Evolutionary conservation across 2,888 invertebrate species (phyloP).

Genomic region (Diachrysia chrysitis): DNA sequence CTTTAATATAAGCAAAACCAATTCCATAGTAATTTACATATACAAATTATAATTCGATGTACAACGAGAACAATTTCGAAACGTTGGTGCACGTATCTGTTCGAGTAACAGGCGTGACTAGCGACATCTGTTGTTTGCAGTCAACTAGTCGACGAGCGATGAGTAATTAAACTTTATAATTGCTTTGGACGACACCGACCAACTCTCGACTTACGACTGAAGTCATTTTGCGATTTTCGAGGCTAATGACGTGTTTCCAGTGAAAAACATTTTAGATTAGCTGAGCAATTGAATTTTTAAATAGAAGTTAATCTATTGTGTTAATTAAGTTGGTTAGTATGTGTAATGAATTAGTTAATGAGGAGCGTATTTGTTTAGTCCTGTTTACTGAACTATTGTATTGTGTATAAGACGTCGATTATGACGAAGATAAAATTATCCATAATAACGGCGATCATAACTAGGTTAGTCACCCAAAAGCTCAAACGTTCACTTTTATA

Average conservation of each 20-base stretch:
- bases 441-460: background rate
- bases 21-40: background rate
- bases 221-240: slow-evolving; percentile 52
- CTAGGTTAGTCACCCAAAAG: background rate
- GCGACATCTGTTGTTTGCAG: slow-evolving; percentile 58
- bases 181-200: slow-evolving; percentile 66
- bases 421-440: background rate
- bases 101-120: slow-evolving; percentile 31
- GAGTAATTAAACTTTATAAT: slow-evolving; percentile 78
- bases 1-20: background rate
- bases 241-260: slow-evolving; percentile 36
- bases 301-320: background rate
- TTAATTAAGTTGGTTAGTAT: background rate
- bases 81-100: slow-evolving; percentile 18
- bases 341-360: background rate
- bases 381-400: background rate
- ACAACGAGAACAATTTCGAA: slow-evolving; percentile 13
- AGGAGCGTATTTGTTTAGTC: background rate
- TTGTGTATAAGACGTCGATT: background rate
- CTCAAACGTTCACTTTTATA: no score
- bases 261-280: slow-evolving; percentile 42
- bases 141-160: slow-evolving; percentile 60
- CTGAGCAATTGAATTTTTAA: background rate
- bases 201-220: slow-evolving; percentile 38
- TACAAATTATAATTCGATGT: background rate